Evolutionary conservation across 2,797 vertebrate genomes (phyloP).

Genomic region (Notolabrus celidotus): DNA sequence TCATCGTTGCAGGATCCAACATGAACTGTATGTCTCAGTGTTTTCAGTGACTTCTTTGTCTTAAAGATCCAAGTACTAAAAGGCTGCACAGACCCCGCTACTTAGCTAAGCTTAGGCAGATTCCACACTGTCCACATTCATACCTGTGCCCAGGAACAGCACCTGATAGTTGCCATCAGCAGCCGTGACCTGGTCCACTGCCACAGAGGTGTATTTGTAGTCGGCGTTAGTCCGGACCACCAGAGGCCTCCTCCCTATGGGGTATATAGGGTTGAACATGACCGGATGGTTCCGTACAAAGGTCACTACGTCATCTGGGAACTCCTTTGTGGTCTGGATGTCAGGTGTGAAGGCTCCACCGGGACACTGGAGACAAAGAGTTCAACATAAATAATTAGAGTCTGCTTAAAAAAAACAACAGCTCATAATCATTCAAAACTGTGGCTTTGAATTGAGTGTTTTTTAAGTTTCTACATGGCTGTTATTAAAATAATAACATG

Average conservation of each 20-base stretch:
- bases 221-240: slow-evolving; percentile 92
- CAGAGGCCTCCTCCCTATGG: slow-evolving; percentile 90
- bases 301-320: slow-evolving; percentile 97
- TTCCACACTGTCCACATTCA: slow-evolving; percentile 1
- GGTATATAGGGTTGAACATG: slow-evolving; percentile 97
- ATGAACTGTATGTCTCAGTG: no score
- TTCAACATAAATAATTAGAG: neutral
- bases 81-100: no score
- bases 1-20: no score
- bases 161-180: slow-evolving; percentile 96
- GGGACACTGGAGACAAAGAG: slow-evolving; percentile 87
- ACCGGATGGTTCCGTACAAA: slow-evolving; percentile 97
- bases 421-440: no score
- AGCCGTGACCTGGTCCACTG: slow-evolving; percentile 94
- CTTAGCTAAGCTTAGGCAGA: no score
- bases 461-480: no score
- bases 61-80: no score
- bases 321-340: slow-evolving; percentile 94
- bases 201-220: slow-evolving; percentile 96
- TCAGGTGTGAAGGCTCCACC: slow-evolving; percentile 97
- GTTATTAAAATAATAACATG: no score
- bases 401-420: neutral
- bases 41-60: no score
- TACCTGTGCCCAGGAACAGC: slow-evolving; percentile 97
- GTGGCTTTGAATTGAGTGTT: no score